Base-by-base conservation (phyloP, 2,888 invertebrate species). In the Zhuqinia jingwanae region DNA sequence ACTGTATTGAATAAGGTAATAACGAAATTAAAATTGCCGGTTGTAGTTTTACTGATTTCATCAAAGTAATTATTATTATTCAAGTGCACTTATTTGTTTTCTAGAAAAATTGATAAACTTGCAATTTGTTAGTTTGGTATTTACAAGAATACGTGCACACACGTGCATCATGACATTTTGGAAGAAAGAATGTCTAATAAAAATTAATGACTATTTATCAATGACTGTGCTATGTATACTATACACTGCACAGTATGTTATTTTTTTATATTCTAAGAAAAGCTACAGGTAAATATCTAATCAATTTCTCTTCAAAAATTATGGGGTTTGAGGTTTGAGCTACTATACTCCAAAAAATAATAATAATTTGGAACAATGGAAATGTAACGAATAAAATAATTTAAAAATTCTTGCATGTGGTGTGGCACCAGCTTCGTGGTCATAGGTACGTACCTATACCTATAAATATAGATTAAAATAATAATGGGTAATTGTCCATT, bases 131-230 rank as follows among this genome's bases (percentile, higher is more conserved):
- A 36, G 36, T 36, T 36, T 6, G 36, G 3, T 36, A 6, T 36
- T 36, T 3, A n/a, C n/a, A n/a, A n/a, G n/a, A n/a, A n/a, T n/a
- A n/a, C n/a, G n/a, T n/a, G n/a, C n/a, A n/a, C n/a, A n/a, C 47
- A 10, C 1, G n/a, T 53, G 17, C 15, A 53, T 15, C 6, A 53
- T 53, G 53, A n/a, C n/a, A 53, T 53, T 15, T 17, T 53, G 17
- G 2, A 53, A n/a, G 36, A 42, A 79, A 79, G 53, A 76, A 76
- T 76, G 45, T 11, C 45, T 53, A 50, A 79, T 79, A 79, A 79
- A 79, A 68, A 30, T 56, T 79, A 22, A 79, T 68, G 79, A 68
- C 25, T 30, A 45, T 25, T 30, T 22, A 45, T 25, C 10, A 58
- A 10, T 17, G 25, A 25, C 60, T 22, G 36, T 36, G 36, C 60